phyloP scores from a whole-genome alignment of 1,140 invertebrate genomes.

The Pinna nobilis region DNA sequence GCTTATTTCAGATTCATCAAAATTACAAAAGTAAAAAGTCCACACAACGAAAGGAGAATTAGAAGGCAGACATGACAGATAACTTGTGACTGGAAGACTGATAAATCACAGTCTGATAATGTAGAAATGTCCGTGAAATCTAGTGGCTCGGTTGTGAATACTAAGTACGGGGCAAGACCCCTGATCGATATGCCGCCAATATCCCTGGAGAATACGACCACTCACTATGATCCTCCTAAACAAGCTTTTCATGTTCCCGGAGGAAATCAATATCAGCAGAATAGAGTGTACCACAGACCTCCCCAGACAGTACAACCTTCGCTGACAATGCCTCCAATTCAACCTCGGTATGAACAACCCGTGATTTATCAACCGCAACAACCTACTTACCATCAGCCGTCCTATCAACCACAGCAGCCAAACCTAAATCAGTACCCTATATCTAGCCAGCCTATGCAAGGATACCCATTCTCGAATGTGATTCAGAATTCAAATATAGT shows the following conservation, averaged over 20 bases:
- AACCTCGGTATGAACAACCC: constrained; percentile 1
- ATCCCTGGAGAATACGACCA: not conserved
- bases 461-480: constrained; percentile 21
- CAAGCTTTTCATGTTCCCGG: constrained; percentile 17
- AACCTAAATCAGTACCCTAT: constrained; percentile 1
- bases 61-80: too few species aligned
- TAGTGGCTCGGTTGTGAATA: constrained; percentile 19
- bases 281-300: constrained; percentile 5
- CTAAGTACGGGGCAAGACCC: constrained; percentile 27
- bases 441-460: not conserved
- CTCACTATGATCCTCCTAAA: constrained; percentile 13
- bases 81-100: too few species aligned
- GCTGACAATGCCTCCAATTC: constrained; percentile 3
- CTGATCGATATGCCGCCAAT: constrained; percentile 29
- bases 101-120: not conserved
- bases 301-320: constrained; percentile 4
- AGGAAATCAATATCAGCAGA: not conserved
- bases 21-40: too few species aligned
- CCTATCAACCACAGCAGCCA: constrained; percentile 1
- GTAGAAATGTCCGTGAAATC: not conserved
- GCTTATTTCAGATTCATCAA: too few species aligned
- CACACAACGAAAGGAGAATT: too few species aligned
- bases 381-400: not conserved
- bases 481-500: constrained; percentile 19
- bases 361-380: constrained; percentile 9